Evolutionary conservation across 2,888 invertebrate genomes (phyloP).

Genomic region (Metacarcinus magister): DNA sequence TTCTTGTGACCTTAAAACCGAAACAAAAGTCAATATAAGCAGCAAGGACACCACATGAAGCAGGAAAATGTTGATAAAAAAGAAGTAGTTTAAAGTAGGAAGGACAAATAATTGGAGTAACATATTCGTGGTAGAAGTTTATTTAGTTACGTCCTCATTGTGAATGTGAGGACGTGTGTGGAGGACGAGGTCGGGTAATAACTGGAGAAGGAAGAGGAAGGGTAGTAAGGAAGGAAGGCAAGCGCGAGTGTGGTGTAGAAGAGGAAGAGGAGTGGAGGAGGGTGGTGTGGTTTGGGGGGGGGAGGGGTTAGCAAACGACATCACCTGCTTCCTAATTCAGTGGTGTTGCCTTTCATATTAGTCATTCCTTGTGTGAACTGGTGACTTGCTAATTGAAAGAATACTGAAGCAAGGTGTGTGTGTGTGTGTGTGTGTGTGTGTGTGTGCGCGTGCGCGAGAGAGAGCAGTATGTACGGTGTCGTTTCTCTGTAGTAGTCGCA

Average conservation of each 20-base stretch:
- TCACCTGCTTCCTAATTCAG: background rate
- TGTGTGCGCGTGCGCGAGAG: background rate
- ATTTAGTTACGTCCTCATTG: too few relatives aligned
- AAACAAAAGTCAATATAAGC: too few relatives aligned
- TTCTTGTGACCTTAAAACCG: too few relatives aligned
- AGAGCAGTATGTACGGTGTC: too few relatives aligned
- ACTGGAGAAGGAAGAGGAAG: background rate
- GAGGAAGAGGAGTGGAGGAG: background rate
- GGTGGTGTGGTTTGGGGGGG: too few relatives aligned
- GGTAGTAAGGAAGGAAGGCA: background rate
- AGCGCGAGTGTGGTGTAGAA: background rate
- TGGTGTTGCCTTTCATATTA: constrained; percentile 26
- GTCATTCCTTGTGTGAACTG: background rate
- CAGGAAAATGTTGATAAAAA: too few relatives aligned
- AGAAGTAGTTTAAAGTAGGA: too few relatives aligned
- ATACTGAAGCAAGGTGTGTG: background rate
- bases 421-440: background rate
- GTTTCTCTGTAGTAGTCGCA: background rate
- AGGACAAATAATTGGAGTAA: too few relatives aligned
- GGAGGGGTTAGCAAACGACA: background rate
- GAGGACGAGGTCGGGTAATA: background rate
- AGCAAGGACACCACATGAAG: too few relatives aligned
- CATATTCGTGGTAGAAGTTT: too few relatives aligned
- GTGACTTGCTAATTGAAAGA: background rate
- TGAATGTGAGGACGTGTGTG: background rate